Evolutionary conservation across 2,888 invertebrate genomes (phyloP), one percentile per base, ranked within the genome.

Genomic region (Drosophila incognita): DNA sequence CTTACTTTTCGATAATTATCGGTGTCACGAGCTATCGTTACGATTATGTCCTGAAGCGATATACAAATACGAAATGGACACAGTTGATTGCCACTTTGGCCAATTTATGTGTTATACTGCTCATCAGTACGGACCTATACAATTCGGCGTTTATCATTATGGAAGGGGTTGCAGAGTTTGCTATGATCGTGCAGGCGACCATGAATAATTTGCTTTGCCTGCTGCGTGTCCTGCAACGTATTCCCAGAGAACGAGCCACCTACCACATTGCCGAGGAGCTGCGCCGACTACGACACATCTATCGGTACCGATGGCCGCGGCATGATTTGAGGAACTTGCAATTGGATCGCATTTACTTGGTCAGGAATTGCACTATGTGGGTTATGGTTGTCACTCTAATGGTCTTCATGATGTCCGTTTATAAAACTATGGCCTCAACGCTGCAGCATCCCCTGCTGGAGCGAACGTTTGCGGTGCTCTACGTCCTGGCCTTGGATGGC

Each of bases 1-100:
- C 62, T 0, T 49, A 49, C 29, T 76, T 49, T 64, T 59, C 75
- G 27, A 81, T 81, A 66, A 54, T 75, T n/a, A 60, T 49, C 52
- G 81, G 81, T 0, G 56, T 42, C 2, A 81, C 75, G 4, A 64
- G 79, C 54, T 81, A 81, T 70, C 78, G 81, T 27, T 81, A 73
- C 31, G 81, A 81, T 27, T 69, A 38, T n/a, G 21, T 18, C 1
- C 48, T 2, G 8, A 58, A 36, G 15, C 64, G 29, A 2, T 78
- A 57, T 2, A 65, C 0, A 1, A 68, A 13, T 1, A 36, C 69
- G 0, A 66, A 29, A n/a, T 78, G 71, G 75, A 69, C 67, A 0
- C 71, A 69, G 5, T 11, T 70, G 7, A 15, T 72, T 1, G 78
- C 81, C 10, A 40, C 38, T 21, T n/a, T 81, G 21, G 65, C 57